These are phyloP conservation scores for Serranochromis macrocephalus DNA, from an alignment of 2,113 vertebrate species.

Conservation along the genomic window DNA sequence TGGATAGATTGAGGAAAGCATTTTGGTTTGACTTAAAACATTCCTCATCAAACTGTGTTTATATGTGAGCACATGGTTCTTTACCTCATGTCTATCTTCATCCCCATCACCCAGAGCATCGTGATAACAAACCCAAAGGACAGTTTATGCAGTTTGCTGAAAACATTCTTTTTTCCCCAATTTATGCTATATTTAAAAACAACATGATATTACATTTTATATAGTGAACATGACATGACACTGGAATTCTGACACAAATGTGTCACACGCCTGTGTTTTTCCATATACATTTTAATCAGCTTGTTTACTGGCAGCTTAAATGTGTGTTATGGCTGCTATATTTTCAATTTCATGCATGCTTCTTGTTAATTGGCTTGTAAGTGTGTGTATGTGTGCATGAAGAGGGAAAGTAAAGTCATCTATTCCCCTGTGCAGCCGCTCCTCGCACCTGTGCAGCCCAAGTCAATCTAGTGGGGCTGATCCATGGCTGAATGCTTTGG, in stretches of 20 bases:
- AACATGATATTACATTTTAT: accelerated
- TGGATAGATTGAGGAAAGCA: not conserved
- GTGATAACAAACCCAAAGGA: not conserved
- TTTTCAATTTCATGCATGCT: conserved; percentile 32
- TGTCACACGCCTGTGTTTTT: not conserved
- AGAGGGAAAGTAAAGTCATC: not conserved
- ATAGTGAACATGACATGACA: not conserved
- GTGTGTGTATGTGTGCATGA: not conserved
- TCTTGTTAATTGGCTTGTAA: conserved; percentile 6
- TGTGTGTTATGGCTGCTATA: conserved; percentile 8
- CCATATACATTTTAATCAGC: not conserved
- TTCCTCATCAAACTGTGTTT: not conserved
- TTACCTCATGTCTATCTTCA: accelerated
- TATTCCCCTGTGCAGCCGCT: not conserved
- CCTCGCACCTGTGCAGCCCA: not conserved
- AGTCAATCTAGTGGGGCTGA: conserved; percentile 3
- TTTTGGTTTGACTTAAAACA: not conserved
- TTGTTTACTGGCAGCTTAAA: conserved; percentile 26
- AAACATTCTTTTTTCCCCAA: accelerated
- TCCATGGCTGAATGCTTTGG: not conserved
- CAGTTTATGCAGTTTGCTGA: not conserved
- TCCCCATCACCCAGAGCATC: not conserved
- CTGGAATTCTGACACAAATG: not conserved
- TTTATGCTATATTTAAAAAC: not conserved
- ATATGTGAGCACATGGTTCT: not conserved